Evolutionary conservation across 2,797 vertebrate genomes (phyloP).

Genomic region (Premnoplex brunnescens): DNA sequence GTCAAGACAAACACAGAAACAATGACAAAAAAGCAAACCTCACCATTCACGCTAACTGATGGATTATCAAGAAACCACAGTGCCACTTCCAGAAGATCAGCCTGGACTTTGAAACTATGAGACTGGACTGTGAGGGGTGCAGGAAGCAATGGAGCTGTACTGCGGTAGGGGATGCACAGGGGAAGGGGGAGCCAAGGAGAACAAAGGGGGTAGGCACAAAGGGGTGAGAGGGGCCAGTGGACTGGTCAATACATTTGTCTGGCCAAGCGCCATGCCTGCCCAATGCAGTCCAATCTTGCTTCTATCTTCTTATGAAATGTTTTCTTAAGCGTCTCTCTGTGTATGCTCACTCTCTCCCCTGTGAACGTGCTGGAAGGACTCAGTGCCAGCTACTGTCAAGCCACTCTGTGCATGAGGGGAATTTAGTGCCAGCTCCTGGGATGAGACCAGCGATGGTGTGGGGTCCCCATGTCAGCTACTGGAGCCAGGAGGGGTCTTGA

Average conservation of each 20-base stretch:
- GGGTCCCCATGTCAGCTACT: not conserved
- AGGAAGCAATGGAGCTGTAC: not conserved
- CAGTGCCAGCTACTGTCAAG: not conserved
- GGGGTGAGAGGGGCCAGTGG: not conserved
- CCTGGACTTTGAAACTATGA: not conserved
- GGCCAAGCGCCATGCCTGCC: not conserved
- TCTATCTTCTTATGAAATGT: not conserved
- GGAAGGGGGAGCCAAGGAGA: not conserved
- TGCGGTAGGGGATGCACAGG: not conserved
- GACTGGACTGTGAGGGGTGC: accelerated
- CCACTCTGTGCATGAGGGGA: not conserved
- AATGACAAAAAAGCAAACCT: not conserved
- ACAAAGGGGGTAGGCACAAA: not conserved
- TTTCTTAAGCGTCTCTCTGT: not conserved
- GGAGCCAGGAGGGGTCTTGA: not conserved
- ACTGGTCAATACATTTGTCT: not conserved
- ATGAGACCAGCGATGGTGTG: not conserved
- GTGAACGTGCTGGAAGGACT: not conserved
- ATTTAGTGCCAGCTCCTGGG: not conserved
- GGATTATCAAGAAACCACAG: not conserved
- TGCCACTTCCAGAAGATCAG: not conserved
- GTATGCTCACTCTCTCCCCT: no score
- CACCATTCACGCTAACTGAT: not conserved
- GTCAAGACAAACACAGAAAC: not conserved
- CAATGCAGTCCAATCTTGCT: not conserved